Evolutionary conservation across 1,140 invertebrate genomes (phyloP).

Genomic region (Sycophaga agraensis): DNA sequence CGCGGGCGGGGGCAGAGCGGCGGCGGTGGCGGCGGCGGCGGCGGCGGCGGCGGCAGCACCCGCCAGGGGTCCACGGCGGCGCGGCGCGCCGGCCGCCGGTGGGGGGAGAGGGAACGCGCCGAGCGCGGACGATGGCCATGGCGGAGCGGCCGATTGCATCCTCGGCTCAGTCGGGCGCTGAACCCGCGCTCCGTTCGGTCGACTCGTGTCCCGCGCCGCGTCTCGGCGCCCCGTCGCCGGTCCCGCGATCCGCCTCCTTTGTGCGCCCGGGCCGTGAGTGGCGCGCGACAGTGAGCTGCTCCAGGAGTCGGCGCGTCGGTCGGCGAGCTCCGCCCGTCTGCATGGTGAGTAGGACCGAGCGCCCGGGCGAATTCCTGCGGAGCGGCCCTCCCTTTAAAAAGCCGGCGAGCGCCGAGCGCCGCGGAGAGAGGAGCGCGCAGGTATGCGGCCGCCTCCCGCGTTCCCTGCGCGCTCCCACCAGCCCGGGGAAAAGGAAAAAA

Average conservation of each 20-base stretch:
- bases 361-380: too few species aligned
- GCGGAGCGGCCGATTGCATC: conserved; percentile 54
- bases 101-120: too few species aligned
- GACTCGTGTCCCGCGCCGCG: conserved; percentile 20
- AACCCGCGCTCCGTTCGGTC: conserved; percentile 54
- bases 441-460: too few species aligned
- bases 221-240: not conserved
- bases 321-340: too few species aligned
- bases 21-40: conserved; percentile 15
- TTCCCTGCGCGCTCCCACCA: too few species aligned
- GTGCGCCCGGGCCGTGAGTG: not conserved
- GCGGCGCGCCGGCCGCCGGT: not conserved
- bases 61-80: conserved; percentile 8
- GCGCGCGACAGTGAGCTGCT: too few species aligned
- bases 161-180: conserved; percentile 57
- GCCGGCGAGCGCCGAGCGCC: too few species aligned
- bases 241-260: not conserved
- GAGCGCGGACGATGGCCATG: conserved; percentile 46
- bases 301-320: too few species aligned
- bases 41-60: conserved; percentile 39
- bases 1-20: conserved; percentile 34
- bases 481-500: too few species aligned
- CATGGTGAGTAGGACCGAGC: too few species aligned
- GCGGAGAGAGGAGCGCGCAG: too few species aligned
- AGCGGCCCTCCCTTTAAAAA: too few species aligned